phyloP scores from a whole-genome alignment of 2,113 vertebrate genomes.

The Osmerus eperlanus region DNA sequence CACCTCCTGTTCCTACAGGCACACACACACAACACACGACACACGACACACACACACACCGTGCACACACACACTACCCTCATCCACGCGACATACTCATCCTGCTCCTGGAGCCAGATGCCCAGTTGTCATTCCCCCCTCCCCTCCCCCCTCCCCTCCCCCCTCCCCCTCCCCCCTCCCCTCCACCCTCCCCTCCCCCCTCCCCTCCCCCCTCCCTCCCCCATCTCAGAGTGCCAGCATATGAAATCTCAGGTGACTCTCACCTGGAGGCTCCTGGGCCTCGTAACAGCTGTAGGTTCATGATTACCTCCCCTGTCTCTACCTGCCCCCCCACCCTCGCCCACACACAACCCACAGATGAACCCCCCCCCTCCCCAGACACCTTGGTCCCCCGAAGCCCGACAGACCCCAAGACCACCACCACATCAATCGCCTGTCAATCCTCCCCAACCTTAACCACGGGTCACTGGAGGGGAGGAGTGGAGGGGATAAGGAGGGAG shows the following conservation, averaged over 20 bases:
- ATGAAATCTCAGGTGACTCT: constrained; percentile 82
- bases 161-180: constrained; percentile 52
- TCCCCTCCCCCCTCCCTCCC: constrained; percentile 55
- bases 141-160: constrained; percentile 51
- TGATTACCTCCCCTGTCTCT: constrained; percentile 75
- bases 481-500: no score
- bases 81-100: constrained; percentile 46
- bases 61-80: not conserved
- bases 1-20: not conserved
- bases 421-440: constrained; percentile 84
- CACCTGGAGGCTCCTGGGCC: constrained; percentile 84
- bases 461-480: not conserved
- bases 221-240: constrained; percentile 74
- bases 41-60: constrained; percentile 15
- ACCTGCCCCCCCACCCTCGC: constrained; percentile 55
- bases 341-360: constrained; percentile 52
- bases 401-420: constrained; percentile 46
- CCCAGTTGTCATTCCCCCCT: constrained; percentile 56
- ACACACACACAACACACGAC: constrained; percentile 16
- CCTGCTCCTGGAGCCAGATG: constrained; percentile 82
- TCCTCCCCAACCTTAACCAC: constrained; percentile 77
- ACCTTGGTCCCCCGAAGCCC: constrained; percentile 60
- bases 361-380: constrained; percentile 33
- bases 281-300: constrained; percentile 79
- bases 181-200: no score